Base-by-base conservation (phyloP, 2,888 invertebrate genomes). In the Yponomeuta malinellus region DNA sequence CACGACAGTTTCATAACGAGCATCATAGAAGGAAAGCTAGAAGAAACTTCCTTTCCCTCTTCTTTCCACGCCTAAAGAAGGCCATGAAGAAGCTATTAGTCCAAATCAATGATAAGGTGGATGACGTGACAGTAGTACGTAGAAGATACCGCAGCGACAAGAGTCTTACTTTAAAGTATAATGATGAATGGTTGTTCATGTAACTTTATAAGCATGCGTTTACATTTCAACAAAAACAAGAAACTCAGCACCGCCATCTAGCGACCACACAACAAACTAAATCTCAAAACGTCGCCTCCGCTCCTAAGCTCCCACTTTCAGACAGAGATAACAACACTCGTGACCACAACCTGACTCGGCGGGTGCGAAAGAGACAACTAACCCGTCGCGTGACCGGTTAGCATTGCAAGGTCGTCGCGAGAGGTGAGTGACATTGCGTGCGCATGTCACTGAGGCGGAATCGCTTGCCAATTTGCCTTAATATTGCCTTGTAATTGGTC, bases 351-450 rank as follows among this genome's bases (percentile, higher is more conserved):
- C 67, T 67, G 37, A 37, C n/a, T 72, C 76, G 77, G 52, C 33
- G 37, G 12, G 70, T 70, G 64, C 12, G 69, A 65, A 12, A 74
- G 81, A 81, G 84, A 85, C 72, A 75, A 81, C 74, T 74, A 78
- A 77, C 82, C 73, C 78, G 81, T 82, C 83, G 84, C 82, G 83
- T 81, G 86, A 90, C 91, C 82, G 85, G 90, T 90, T 90, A 89
- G 85, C 92, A 92, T 92, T 92, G 92, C 92, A 92, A 92, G 92
- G 92, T 89, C 92, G 92, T 85, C 78, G 72, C 75, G 75, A 79
- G 82, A 82, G 91, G 90, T 92, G 86, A 90, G 77, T 87, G 91
- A 90, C 90, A 85, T 81, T 76, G 76, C 48, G 77, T 82, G 80
- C 81, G 82, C 75, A 76, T 73, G 78, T 79, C 43, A 43, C 43